phyloP scores from a whole-genome alignment of 2,797 vertebrate genomes.

The Danio jaintianensis region DNA sequence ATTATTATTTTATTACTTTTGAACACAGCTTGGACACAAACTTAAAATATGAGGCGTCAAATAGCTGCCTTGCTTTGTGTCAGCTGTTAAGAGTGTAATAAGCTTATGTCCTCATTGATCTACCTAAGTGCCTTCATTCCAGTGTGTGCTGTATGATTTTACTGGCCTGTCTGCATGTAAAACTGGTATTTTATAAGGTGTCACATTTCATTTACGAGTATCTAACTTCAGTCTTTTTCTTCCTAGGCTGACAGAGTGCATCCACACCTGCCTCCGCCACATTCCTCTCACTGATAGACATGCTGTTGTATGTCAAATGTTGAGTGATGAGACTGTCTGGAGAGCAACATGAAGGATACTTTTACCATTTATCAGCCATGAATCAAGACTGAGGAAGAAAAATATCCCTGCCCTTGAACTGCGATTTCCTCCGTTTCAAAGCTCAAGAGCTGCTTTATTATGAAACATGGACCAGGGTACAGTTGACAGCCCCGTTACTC shows the following conservation, averaged over 20 bases:
- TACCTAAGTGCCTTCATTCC: neutral
- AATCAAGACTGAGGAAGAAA: constrained; percentile 13
- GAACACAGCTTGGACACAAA: neutral
- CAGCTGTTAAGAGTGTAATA: neutral
- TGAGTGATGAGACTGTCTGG: constrained; percentile 14
- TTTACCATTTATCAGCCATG: constrained; percentile 16
- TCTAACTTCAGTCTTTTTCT: neutral
- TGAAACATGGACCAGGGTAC: constrained; percentile 84
- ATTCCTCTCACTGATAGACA: neutral
- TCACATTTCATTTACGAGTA: neutral
- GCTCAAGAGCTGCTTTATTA: constrained; percentile 60
- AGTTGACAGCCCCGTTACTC: constrained; percentile 87
- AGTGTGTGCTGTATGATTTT: neutral
- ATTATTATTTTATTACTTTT: neutral
- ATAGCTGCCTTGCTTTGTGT: neutral
- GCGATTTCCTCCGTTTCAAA: constrained; percentile 49
- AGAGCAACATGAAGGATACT: constrained; percentile 26
- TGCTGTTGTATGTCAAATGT: neutral
- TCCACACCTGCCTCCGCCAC: neutral
- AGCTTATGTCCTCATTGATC: neutral
- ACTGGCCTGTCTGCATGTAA: neutral
- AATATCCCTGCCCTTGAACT: constrained; percentile 6
- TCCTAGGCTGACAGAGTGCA: constrained; percentile 8
- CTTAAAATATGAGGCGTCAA: neutral
- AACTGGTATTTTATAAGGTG: neutral